Conservation (phyloP, 2,113 vertebrate species). For the Leucopsar rothschildi region DNA sequence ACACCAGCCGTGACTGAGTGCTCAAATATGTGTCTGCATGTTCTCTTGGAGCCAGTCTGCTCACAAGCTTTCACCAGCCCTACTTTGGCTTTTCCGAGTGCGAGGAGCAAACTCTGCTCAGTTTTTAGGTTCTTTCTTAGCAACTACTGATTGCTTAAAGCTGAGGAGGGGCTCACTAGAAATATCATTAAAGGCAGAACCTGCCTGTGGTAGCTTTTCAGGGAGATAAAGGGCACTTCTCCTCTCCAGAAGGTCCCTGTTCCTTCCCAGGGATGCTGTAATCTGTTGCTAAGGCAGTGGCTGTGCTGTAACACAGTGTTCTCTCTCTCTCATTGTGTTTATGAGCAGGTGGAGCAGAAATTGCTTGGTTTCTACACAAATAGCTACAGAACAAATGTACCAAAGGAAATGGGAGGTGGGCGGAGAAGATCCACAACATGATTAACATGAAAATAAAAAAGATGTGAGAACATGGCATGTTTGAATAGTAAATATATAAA, state of each 20-base stretch:
- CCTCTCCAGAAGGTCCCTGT: constrained; percentile 49
- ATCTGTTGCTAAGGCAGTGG: constrained; percentile 72
- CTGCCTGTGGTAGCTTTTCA: constrained; percentile 9
- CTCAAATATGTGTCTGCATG: background rate
- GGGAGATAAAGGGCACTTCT: constrained; percentile 53
- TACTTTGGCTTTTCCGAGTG: background rate
- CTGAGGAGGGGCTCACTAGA: background rate
- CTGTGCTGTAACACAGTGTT: constrained; percentile 62
- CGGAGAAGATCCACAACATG: constrained; percentile 40
- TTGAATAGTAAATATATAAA: constrained; percentile 26
- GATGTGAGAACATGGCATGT: background rate
- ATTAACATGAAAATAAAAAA: constrained; percentile 36
- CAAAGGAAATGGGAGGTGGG: constrained; percentile 42
- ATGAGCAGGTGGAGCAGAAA: constrained; percentile 66
- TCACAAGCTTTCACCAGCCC: background rate
- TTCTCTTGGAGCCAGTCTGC: background rate
- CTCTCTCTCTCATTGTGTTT: constrained; percentile 63
- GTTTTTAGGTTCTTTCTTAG: background rate
- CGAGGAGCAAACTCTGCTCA: background rate
- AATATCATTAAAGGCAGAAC: constrained; percentile 29
- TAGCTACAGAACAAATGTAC: constrained; percentile 55
- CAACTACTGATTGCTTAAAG: background rate
- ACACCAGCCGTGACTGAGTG: background rate
- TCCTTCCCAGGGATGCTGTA: constrained; percentile 58
- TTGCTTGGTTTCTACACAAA: constrained; percentile 63